Evolutionary conservation across 1,140 invertebrate genomes (phyloP).

Genomic region (Elymnias hypermnestra): DNA sequence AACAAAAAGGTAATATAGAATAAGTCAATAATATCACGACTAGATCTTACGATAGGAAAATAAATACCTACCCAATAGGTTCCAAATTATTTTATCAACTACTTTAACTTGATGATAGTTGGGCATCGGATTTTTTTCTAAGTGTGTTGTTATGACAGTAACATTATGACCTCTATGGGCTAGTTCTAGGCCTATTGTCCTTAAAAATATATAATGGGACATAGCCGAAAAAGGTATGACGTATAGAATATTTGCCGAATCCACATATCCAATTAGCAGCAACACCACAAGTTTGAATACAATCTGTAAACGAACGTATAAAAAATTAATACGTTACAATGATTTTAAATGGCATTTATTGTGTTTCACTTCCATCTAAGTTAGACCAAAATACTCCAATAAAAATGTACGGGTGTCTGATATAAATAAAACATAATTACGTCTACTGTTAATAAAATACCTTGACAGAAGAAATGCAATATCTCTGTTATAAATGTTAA

Average conservation of each 20-base stretch:
- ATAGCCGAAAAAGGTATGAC: constrained; percentile 54
- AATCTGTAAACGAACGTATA: not conserved
- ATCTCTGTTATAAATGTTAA: no score
- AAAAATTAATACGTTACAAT: no score
- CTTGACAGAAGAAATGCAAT: no score
- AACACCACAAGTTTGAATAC: not conserved
- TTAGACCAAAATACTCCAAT: no score
- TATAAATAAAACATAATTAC: no score
- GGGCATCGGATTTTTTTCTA: constrained; percentile 51
- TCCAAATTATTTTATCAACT: constrained; percentile 72
- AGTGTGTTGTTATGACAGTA: constrained; percentile 76
- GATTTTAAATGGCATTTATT: no score
- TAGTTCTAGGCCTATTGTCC: constrained; percentile 75
- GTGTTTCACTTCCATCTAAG: no score
- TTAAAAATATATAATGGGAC: constrained; percentile 76
- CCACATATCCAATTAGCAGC: constrained; percentile 5
- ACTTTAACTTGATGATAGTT: constrained; percentile 75
- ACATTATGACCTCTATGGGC: constrained; percentile 78
- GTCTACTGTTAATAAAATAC: no score
- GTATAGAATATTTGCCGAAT: constrained; percentile 56
- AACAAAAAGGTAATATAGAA: no score
- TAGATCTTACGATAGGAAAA: no score
- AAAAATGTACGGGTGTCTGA: no score
- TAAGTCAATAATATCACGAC: no score
- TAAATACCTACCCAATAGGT: constrained; percentile 45